Conservation (phyloP, 2,888 invertebrate genomes). For the Leptinotarsa tumamoca region DNA sequence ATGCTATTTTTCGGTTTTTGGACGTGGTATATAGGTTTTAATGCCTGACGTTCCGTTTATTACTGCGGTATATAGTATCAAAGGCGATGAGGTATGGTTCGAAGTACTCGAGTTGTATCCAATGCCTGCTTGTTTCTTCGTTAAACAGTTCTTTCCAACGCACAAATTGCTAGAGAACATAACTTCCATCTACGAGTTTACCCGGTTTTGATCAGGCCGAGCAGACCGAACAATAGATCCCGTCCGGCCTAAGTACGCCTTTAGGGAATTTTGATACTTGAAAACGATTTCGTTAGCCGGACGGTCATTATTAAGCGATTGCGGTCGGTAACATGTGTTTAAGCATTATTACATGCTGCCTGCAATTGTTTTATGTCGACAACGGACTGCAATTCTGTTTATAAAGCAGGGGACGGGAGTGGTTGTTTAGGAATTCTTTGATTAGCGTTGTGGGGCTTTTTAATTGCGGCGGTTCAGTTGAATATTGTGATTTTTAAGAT, state of each 20-base stretch:
- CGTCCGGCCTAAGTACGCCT: slow-evolving; percentile 50
- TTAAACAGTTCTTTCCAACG: too few species aligned
- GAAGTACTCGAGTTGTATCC: too few species aligned
- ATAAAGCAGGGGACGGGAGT: slow-evolving; percentile 42
- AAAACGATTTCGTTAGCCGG: slow-evolving; percentile 59
- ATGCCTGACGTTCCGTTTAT: too few species aligned
- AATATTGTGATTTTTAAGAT: slow-evolving; percentile 9
- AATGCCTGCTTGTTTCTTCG: too few species aligned
- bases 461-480: not conserved
- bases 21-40: too few species aligned
- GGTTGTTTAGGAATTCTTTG: slow-evolving; percentile 37
- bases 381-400: slow-evolving; percentile 38
- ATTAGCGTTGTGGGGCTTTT: slow-evolving; percentile 20
- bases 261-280: slow-evolving; percentile 62
- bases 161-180: not conserved
- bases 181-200: slow-evolving; percentile 3
- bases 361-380: slow-evolving; percentile 54
- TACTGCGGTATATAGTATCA: too few species aligned
- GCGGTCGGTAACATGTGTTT: slow-evolving; percentile 64
- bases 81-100: too few species aligned
- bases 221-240: slow-evolving; percentile 35
- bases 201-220: slow-evolving; percentile 27
- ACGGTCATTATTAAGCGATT: slow-evolving; percentile 63
- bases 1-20: too few species aligned
- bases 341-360: slow-evolving; percentile 57